Evolutionary conservation across 2,797 vertebrate genomes (phyloP).

Genomic region (Silurus lanzhouensis): DNA sequence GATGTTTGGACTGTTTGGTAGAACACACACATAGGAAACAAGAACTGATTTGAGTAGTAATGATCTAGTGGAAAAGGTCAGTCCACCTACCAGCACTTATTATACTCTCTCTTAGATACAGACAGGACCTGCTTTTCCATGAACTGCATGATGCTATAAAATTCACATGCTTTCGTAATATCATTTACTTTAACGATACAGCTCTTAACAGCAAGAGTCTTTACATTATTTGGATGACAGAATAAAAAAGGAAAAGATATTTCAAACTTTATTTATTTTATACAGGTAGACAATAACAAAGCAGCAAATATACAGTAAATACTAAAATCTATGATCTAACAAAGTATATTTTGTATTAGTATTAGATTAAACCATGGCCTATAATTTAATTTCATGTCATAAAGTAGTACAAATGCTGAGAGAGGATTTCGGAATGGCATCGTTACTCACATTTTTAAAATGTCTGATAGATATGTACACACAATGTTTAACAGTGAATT

Average conservation of each 20-base stretch:
- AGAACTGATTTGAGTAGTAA: background rate
- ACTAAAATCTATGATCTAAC: conserved; percentile 24
- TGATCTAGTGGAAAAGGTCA: background rate
- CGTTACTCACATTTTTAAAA: conserved; percentile 51
- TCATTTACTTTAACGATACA: background rate
- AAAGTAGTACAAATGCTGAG: conserved; percentile 44
- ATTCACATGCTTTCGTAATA: background rate
- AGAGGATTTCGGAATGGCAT: conserved; percentile 42
- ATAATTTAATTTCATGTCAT: conserved; percentile 36
- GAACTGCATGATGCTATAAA: background rate
- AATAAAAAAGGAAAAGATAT: conserved; percentile 11
- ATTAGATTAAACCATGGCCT: conserved; percentile 42
- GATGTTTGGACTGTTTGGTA: background rate
- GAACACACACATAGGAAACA: background rate
- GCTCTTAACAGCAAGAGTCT: background rate
- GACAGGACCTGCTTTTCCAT: background rate
- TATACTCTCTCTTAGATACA: background rate
- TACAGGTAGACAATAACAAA: conserved; percentile 56
- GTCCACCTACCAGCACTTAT: background rate
- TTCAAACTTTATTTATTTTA: conserved; percentile 45
- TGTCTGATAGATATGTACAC: conserved; percentile 55
- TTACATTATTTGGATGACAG: background rate
- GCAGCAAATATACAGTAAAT: conserved; percentile 49
- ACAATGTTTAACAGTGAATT: conserved; percentile 56
- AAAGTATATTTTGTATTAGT: conserved; percentile 45